phyloP scores from a whole-genome alignment of 2,113 vertebrate genomes.

The Gallinago jamesoni region DNA sequence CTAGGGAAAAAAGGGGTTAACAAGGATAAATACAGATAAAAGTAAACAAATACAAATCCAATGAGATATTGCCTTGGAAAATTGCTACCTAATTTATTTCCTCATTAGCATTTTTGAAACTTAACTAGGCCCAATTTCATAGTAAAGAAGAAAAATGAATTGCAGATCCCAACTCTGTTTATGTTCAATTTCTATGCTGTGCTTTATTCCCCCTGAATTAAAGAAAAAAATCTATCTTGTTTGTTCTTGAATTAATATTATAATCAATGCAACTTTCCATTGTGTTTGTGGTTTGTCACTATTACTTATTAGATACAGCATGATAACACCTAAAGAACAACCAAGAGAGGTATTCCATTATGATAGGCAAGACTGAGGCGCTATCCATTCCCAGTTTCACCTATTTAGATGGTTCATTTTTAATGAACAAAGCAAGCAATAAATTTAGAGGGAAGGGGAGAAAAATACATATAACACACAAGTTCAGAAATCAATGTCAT shows the following conservation, averaged over 20 bases:
- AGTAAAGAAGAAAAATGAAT: constrained; percentile 54
- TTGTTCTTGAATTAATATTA: constrained; percentile 38
- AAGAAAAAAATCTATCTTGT: neutral
- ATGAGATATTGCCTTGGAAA: constrained; percentile 44
- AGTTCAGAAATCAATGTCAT: neutral
- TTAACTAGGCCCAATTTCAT: constrained; percentile 42
- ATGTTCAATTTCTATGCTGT: constrained; percentile 33
- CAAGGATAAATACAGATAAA: constrained; percentile 26
- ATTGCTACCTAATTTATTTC: constrained; percentile 55
- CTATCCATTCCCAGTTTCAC: neutral
- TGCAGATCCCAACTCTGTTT: constrained; percentile 36
- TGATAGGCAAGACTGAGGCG: neutral
- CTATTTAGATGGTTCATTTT: neutral
- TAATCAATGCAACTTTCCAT: constrained; percentile 37
- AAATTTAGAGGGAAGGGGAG: neutral
- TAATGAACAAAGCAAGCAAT: neutral
- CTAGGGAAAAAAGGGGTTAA: neutral
- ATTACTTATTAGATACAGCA: constrained; percentile 15
- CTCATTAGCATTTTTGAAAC: constrained; percentile 58
- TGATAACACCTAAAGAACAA: neutral
- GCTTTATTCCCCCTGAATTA: constrained; percentile 23
- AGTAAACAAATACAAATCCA: constrained; percentile 42
- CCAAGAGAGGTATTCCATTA: neutral
- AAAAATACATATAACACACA: neutral
- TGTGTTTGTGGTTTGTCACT: constrained; percentile 18